Base-by-base conservation (phyloP, 2,113 vertebrate genomes). In the Enhydra lutris region DNA sequence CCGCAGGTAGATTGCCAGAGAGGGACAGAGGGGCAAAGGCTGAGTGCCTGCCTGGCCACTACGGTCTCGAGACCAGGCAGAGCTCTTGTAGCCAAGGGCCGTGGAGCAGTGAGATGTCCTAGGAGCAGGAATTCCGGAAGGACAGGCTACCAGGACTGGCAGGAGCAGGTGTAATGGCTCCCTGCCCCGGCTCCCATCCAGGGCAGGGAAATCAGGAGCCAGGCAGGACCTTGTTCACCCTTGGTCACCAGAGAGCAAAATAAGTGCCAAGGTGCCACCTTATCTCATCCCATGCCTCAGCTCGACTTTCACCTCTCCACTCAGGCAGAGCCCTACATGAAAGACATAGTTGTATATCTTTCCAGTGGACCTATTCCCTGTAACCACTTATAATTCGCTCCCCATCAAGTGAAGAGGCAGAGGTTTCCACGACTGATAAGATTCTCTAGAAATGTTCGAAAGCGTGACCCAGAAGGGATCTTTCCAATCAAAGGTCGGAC, bases 401-500 rank as follows among this genome's bases (percentile, higher is more conserved):
- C 31, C 50, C 4, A 21, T 45, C 34, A 42, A 67, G 89, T 20
- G 8, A 73, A 82, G 21, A 89, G 79, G 45, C 29, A 82, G 55
- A 59, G 4, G 21, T 34, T 67, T 78, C 34, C 55, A 26, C 24
- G 34, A 67, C 15, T 23, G 73, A 24, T 14, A 26, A 39, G 45
- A 50, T 76, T 15, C 39, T 71, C 87, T 31, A 24, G 42, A 91
- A 59, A 85, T 39, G 20, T 36, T 61, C 42, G 57, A 1, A 84
- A 63, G 50, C 0, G 17, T 45, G 71, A 89, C 45, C 63, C 76
- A 50, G 73, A 39, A 7, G 29, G 1, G 0, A 31, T 11, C 3
- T 39, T 50, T 20, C 57, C 65, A 96, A 63, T 78, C 92, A 94
- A 67, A 91, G 47, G 36, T 47, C 78, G 57, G 84, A 95, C 92